Evolutionary conservation across 2,797 vertebrate species (phyloP), one percentile per base, ranked within the genome.

Genomic region (Sitta carolinensis): DNA sequence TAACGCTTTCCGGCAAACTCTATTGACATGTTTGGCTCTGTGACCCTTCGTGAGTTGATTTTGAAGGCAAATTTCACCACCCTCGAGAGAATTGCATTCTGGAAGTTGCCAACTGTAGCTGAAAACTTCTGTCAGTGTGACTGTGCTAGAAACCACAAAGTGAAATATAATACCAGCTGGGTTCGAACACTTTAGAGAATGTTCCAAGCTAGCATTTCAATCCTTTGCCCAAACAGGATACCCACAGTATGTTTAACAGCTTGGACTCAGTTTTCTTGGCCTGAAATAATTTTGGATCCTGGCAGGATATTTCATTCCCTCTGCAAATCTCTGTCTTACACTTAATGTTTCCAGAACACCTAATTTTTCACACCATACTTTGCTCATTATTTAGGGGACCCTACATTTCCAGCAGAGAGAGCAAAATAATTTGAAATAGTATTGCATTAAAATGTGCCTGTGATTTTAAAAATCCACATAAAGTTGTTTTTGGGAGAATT

Each of bases 261-360:
- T 95, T 95, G 63, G 61, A 88, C 82, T 81, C 51, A 3, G 9
- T 73, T 93, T 89, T 94, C 80, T 93, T 92, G 66, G 52, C 58
- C 84, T 61, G 67, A 80, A 84, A 81, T 79, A 90, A 84, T 83
- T 84, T 78, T 72, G 23, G 17, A 76, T 73, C 66, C 84, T 96
- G 75, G 62, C 93, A 96, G 59, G 68, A 68, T 67, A 55, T 27
- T 69, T 92, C 72, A 94, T 66, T 94, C 62, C 66, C 67, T 86
- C 86, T 61, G 40, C 23, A 93, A 89, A 95, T 89, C 73, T 87
- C 63, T 47, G 77, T 87, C 91, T 94, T 93, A 76, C 80, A 47
- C 55, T 90, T 87, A 43, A 58, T 73, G 51, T 69, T 90, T 94
- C 80, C 78, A 89, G 84, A 94, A 51, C 61, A 88, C n/a, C 64